phyloP scores from a whole-genome alignment of 2,888 invertebrate genomes.

The Anodontia alba region DNA sequence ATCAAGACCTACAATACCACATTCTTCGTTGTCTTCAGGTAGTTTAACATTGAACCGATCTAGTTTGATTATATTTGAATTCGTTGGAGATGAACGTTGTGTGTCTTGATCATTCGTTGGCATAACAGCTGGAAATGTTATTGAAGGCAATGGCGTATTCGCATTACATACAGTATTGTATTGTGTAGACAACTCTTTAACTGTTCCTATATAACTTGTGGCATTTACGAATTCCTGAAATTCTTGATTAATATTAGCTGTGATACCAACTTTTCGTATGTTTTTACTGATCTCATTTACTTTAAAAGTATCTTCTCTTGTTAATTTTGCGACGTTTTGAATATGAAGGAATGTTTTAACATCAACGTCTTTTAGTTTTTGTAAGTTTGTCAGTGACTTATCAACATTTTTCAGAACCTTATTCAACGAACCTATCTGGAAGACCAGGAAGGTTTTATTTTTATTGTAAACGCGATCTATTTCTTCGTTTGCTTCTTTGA shows the following conservation, averaged over 20 bases:
- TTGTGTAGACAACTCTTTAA: not conserved
- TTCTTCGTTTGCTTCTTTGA: not conserved
- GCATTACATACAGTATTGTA: not conserved
- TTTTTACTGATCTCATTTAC: not conserved
- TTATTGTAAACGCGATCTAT: not conserved
- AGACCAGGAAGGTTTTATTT: not conserved
- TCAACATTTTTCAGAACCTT: not conserved
- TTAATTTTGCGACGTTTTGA: not conserved
- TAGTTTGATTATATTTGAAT: not conserved
- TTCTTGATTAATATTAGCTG: not conserved
- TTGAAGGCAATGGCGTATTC: not conserved
- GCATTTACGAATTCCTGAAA: not conserved
- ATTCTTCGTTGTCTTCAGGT: not conserved
- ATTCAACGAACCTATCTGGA: not conserved
- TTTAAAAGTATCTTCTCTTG: not conserved
- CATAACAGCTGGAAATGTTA: not conserved
- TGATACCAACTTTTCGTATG: not conserved
- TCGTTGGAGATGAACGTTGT: not conserved
- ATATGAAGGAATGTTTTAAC: not conserved
- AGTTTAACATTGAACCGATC: not conserved
- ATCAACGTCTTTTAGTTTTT: not conserved
- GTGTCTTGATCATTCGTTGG: not conserved
- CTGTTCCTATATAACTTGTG: not conserved
- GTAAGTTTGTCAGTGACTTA: not conserved
- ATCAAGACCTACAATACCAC: conserved; percentile 1